Evolutionary conservation across 1,140 invertebrate species (phyloP).

Genomic region (Armadillidium nasatum): DNA sequence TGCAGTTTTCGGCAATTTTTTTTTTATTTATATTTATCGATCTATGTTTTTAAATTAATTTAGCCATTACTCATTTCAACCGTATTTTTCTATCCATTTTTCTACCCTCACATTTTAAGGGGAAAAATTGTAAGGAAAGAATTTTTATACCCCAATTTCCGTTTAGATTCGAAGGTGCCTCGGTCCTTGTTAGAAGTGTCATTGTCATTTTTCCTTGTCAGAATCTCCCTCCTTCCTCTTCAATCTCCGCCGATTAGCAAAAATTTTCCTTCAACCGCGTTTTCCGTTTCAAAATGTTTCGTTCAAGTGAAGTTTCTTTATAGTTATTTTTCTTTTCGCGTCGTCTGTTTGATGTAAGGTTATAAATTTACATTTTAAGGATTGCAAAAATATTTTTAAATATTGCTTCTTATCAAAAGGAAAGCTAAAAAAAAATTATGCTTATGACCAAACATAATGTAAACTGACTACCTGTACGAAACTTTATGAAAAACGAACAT

Average conservation of each 20-base stretch:
- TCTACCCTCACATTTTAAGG: not conserved
- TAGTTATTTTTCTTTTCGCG: too few relatives aligned
- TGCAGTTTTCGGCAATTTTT: too few relatives aligned
- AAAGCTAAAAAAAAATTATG: too few relatives aligned
- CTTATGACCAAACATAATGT: too few relatives aligned
- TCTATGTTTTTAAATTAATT: too few relatives aligned
- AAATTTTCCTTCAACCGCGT: not conserved
- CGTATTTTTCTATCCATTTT: not conserved
- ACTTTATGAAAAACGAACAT: not conserved
- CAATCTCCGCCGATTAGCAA: constrained; percentile 11
- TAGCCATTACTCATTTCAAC: not conserved
- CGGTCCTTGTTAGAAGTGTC: not conserved
- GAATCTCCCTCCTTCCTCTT: not conserved
- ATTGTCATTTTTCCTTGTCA: constrained; percentile 10
- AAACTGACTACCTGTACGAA: not conserved
- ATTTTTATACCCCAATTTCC: constrained; percentile 7
- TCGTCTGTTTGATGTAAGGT: too few relatives aligned
- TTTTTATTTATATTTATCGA: too few relatives aligned
- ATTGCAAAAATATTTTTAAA: too few relatives aligned
- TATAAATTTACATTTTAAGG: too few relatives aligned
- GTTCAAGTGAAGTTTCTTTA: not conserved
- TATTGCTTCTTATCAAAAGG: too few relatives aligned
- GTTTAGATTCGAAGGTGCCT: not conserved
- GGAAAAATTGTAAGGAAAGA: not conserved
- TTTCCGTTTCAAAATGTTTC: constrained; percentile 8